Evolutionary conservation across 2,888 invertebrate species (phyloP).

Genomic region (Dioctria rufipes): DNA sequence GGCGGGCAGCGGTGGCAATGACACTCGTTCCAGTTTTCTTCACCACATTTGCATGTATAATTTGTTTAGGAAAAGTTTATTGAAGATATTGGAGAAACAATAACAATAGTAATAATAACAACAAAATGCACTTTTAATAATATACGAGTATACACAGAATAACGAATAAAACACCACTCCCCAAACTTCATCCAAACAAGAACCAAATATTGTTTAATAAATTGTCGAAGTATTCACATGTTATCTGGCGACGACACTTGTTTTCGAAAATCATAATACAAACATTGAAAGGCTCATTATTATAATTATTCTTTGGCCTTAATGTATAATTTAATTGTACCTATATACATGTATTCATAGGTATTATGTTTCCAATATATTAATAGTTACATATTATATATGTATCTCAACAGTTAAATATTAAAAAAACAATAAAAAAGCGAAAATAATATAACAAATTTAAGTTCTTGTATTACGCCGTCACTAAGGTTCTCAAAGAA

Average conservation of each 20-base stretch:
- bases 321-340: too few relatives aligned
- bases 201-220: conserved; percentile 9
- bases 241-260: neutral
- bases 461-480: neutral
- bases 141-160: neutral
- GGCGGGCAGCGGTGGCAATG: neutral
- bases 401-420: too few relatives aligned
- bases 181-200: neutral
- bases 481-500: neutral
- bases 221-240: neutral
- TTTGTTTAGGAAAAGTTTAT: neutral
- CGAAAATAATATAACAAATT: too few relatives aligned
- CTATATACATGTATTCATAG: too few relatives aligned
- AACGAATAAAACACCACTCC: neutral
- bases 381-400: too few relatives aligned
- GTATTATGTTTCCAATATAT: too few relatives aligned
- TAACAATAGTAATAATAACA: too few relatives aligned
- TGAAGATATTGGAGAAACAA: too few relatives aligned
- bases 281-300: neutral
- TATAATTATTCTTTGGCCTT: neutral
- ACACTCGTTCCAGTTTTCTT: neutral
- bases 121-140: neutral
- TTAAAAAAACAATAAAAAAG: too few relatives aligned
- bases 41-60: neutral
- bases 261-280: neutral